Evolutionary conservation across 1,140 invertebrate genomes (phyloP).

Genomic region (Philopotamus ludificatus): DNA sequence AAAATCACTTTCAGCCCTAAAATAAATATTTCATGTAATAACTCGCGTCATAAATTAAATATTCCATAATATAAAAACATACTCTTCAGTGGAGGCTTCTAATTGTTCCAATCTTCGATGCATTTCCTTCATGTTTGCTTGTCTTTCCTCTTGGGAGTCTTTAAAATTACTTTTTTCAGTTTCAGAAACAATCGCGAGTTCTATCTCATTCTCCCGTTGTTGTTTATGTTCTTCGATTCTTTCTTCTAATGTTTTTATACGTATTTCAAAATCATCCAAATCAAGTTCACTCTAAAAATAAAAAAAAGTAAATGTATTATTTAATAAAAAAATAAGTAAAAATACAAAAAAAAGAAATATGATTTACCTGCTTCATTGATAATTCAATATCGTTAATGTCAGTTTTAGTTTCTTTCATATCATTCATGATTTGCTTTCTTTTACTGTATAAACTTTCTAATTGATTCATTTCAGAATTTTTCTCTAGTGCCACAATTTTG

Average conservation of each 20-base stretch:
- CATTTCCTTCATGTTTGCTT: conserved; percentile 24
- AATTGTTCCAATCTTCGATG: conserved; percentile 47
- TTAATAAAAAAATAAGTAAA: background rate
- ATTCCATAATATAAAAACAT: background rate
- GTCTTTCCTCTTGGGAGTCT: conserved; percentile 17
- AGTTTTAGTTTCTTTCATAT: conserved; percentile 26
- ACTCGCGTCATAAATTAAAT: background rate
- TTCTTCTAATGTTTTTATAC: conserved; percentile 18
- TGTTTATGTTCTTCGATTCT: background rate
- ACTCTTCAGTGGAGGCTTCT: conserved; percentile 42
- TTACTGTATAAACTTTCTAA: conserved; percentile 14
- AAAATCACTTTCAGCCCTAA: conserved; percentile 57
- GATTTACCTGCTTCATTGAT: conserved; percentile 13
- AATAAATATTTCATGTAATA: conserved; percentile 10
- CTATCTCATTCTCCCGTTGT: conserved; percentile 14
- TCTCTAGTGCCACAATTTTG: background rate
- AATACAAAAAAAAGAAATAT: background rate
- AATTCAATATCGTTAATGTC: conserved; percentile 22
- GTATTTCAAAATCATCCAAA: conserved; percentile 16
- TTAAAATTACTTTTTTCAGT: conserved; percentile 17
- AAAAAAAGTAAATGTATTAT: background rate
- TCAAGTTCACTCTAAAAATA: conserved; percentile 10
- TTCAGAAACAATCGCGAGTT: conserved; percentile 6
- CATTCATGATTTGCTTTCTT: conserved; percentile 22
- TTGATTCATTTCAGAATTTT: conserved; percentile 8